Percentiles rank a stretch among this genome's conserved stretches.
Conservation (phyloP, 2,888 invertebrate genomes). For the Hyposoter didymator region DNA sequence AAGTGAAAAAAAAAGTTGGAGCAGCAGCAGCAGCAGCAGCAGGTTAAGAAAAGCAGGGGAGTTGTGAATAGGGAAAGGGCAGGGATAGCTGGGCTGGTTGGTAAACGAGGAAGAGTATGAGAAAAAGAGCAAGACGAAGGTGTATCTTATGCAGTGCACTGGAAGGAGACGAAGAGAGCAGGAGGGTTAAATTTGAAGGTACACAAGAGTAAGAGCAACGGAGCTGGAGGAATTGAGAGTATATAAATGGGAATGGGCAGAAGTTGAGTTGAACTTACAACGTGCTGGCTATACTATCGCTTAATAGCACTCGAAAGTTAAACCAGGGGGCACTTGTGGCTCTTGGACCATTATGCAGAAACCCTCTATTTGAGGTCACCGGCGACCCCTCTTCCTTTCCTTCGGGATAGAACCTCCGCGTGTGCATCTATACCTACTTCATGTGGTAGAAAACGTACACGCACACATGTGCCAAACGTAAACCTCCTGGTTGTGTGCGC, state of each 20-base stretch:
- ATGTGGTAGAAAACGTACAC: neutral
- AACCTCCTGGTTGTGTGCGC: neutral
- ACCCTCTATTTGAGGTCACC: conserved; percentile 63
- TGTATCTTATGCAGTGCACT: conserved; percentile 27
- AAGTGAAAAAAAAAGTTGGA: conserved; percentile 30
- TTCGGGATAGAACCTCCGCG: conserved; percentile 14
- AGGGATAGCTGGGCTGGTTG: conserved; percentile 19
- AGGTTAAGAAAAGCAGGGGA: conserved; percentile 29
- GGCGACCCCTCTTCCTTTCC: conserved; percentile 59
- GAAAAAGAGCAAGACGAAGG: conserved; percentile 34
- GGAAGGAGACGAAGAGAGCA: conserved; percentile 24
- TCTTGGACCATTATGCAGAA: conserved; percentile 73
- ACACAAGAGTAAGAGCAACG: conserved; percentile 46
- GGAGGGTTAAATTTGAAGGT: conserved; percentile 36
- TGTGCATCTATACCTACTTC: conserved; percentile 16
- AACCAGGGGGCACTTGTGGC: conserved; percentile 77
- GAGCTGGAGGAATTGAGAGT: conserved; percentile 25
- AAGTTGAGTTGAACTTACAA: conserved; percentile 67
- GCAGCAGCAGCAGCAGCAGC: neutral
- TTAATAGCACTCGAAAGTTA: conserved; percentile 79
- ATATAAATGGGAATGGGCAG: conserved; percentile 37
- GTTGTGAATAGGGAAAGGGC: conserved; percentile 39
- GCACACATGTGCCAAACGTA: conserved; percentile 3
- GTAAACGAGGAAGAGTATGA: conserved; percentile 23
- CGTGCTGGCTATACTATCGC: conserved; percentile 70